Percentiles rank a stretch among this genome's conserved stretches.
Conservation (phyloP, 2,888 invertebrate genomes). For the Eupithecia subfuscata region DNA sequence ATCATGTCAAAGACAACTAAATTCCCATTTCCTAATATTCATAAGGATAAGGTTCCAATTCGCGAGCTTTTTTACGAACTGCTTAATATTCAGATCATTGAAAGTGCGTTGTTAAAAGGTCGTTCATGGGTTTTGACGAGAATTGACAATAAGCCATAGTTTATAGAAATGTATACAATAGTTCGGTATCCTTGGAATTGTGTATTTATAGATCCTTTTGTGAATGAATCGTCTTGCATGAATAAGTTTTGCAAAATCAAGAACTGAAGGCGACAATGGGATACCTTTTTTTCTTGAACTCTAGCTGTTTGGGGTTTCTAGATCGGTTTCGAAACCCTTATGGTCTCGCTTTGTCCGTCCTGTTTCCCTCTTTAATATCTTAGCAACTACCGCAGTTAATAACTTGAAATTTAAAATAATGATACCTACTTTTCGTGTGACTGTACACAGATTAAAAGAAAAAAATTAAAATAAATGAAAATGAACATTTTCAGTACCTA, state of each 20-base stretch:
- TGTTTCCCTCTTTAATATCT: too few relatives aligned
- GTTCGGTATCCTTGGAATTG: conserved; percentile 51
- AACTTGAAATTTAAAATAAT: too few relatives aligned
- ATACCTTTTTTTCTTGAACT: not conserved
- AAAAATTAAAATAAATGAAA: too few relatives aligned
- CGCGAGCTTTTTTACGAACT: conserved; percentile 46
- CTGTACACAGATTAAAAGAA: too few relatives aligned
- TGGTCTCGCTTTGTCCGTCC: too few relatives aligned
- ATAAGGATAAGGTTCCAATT: conserved; percentile 58
- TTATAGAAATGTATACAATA: conserved; percentile 48
- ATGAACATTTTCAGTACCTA: too few relatives aligned
- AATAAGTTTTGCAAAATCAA: conserved; percentile 33
- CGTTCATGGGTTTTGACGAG: conserved; percentile 67
- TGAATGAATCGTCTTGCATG: conserved; percentile 35
- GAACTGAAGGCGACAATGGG: conserved; percentile 6
- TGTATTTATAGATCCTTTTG: conserved; percentile 55
- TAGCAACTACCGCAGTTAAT: too few relatives aligned
- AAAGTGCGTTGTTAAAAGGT: conserved; percentile 72
- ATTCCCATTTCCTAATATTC: conserved; percentile 52
- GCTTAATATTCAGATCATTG: conserved; percentile 75
- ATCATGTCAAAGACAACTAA: conserved; percentile 54
- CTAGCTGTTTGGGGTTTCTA: too few relatives aligned
- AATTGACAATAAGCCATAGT: conserved; percentile 59
- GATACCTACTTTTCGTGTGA: too few relatives aligned
- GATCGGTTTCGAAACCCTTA: too few relatives aligned